Percentiles rank a stretch among this genome's conserved stretches.
Evolutionary conservation across 2,113 vertebrate genomes (phyloP).

Genomic region (Amazona vittata): DNA sequence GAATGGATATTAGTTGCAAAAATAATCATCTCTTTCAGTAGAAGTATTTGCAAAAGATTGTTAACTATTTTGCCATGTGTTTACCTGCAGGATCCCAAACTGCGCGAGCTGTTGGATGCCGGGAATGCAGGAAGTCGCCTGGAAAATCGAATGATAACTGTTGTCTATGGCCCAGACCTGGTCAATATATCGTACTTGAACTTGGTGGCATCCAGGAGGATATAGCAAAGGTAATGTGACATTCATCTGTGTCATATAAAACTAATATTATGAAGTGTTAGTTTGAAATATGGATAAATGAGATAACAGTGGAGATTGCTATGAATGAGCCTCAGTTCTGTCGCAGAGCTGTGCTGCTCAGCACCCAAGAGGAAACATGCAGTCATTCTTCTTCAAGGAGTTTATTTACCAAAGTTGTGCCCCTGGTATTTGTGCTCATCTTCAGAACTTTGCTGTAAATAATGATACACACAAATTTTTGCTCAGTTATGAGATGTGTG

Average conservation of each 20-base stretch:
- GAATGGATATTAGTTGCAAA: background rate
- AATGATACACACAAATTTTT: background rate
- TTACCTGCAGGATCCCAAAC: slow-evolving; percentile 85
- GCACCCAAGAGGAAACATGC: background rate
- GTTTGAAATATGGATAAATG: background rate
- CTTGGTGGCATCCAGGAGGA: slow-evolving; percentile 95
- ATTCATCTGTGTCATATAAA: background rate
- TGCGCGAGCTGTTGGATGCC: slow-evolving; percentile 90
- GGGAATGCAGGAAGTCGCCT: slow-evolving; percentile 85
- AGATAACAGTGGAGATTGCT: background rate
- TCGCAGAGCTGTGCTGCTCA: background rate
- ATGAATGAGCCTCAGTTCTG: background rate
- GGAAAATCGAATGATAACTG: slow-evolving; percentile 92
- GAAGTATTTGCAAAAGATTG: background rate
- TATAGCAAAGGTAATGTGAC: slow-evolving; percentile 86
- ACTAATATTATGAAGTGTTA: background rate
- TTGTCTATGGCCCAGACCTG: slow-evolving; percentile 92
- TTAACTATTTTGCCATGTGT: background rate
- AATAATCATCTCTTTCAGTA: background rate
- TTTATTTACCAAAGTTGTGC: background rate
- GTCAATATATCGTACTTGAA: slow-evolving; percentile 96
- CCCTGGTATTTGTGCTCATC: background rate
- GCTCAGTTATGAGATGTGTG: fast-evolving
- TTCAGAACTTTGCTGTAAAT: background rate
- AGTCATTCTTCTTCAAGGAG: background rate